Evolutionary conservation across 2,797 vertebrate genomes (phyloP), one percentile per base, ranked within the genome.

Genomic region (Tangara arthus): DNA sequence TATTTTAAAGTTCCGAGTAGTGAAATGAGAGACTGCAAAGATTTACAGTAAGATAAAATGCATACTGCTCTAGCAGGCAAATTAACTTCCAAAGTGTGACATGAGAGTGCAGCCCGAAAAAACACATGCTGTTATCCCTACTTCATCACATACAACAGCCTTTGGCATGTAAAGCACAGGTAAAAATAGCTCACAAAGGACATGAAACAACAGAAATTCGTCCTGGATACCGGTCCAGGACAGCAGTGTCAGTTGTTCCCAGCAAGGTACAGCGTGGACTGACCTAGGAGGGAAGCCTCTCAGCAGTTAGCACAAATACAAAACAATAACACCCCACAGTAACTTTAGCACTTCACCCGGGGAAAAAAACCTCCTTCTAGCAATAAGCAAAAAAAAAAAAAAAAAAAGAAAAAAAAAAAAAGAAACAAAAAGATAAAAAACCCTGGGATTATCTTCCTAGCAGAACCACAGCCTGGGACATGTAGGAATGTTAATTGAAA

Each of bases 331-430:
- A 97, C 56, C 75, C 85, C 82, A 56, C 39, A 87, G 87, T 88
- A 97, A 98, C 97, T 98, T 98, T 23, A 95, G 94, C 49, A 56
- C 91, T 41, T 60, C 82, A 77, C 90, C 46, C 61, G 34, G 60
- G 95, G 71, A 88, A 60, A 60, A 85, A 59, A 42, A 72, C 47
- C 46, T 85, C 87, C 50, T 94, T 82, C 57, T 32, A 63, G 72
- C 52, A 82, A 70, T 49, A 19, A 63, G 93, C 1, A 57, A 57
- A 12, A 17, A 23, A 8, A 18, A 56, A 34, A 35, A 35, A 23
- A 56, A 7, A 15, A 11, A 32, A 52, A 82, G 10, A 15, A 11
- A n/a, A 52, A 82, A 11, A 71, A 47, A 24, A 3, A 3, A 28
- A 56, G 83, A 11, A 73, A 60, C 28, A 4, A 4, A 57, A 26